Evolutionary conservation across 2,797 vertebrate species (phyloP).

Genomic region (Harpagifer antarcticus): DNA sequence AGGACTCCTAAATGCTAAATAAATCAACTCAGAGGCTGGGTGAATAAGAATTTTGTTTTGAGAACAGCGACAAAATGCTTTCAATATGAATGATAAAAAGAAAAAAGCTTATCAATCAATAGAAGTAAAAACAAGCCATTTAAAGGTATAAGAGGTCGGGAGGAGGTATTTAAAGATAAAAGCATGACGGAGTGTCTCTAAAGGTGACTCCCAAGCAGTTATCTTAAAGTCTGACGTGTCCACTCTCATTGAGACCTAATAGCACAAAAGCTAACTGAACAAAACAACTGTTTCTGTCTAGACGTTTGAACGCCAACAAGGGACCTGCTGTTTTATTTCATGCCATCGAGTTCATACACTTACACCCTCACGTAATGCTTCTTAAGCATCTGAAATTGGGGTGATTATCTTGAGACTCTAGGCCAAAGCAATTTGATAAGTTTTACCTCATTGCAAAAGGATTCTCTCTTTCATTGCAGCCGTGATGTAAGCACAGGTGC

Average conservation of each 20-base stretch:
- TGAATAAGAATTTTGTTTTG: slow-evolving; percentile 14
- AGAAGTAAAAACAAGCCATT: not conserved
- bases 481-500: slow-evolving; percentile 39
- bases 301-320: not conserved
- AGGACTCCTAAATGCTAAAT: not conserved
- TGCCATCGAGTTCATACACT: not conserved
- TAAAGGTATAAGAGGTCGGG: slow-evolving; percentile 5
- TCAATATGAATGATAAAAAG: not conserved
- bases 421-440: slow-evolving; percentile 18
- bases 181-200: slow-evolving; percentile 4
- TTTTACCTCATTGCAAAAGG: slow-evolving; percentile 7
- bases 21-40: slow-evolving; percentile 11
- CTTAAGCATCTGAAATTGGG: slow-evolving; percentile 9
- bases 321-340: not conserved
- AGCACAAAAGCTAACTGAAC: not conserved
- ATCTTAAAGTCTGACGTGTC: slow-evolving; percentile 13
- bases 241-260: not conserved
- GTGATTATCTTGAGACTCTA: slow-evolving; percentile 12
- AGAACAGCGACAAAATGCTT: slow-evolving; percentile 12
- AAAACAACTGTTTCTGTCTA: not conserved
- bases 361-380: not conserved
- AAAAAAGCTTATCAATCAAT: not conserved
- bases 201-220: not conserved
- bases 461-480: slow-evolving; percentile 16
- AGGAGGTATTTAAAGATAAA: slow-evolving; percentile 4